A percentile compares a stretch with the other conserved stretches of the same genome.
phyloP scores from a whole-genome alignment of 2,888 invertebrate genomes.

The Tetragonula carbonaria region DNA sequence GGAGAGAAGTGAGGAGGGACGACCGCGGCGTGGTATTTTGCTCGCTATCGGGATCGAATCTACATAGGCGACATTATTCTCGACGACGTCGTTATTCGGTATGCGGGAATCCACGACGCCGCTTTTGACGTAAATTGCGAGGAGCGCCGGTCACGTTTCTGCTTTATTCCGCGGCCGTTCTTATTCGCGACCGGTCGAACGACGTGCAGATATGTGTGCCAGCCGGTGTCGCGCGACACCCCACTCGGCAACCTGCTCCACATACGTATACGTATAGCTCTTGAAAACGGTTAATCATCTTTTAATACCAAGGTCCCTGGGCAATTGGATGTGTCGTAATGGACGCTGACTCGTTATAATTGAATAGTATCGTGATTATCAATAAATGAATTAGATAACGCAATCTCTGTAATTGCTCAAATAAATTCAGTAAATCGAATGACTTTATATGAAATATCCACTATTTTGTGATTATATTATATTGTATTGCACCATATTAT shows the following conservation, averaged over 20 bases:
- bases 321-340: too few relatives aligned
- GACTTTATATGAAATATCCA: too few relatives aligned
- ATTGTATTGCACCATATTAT: too few relatives aligned
- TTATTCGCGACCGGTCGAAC: slow-evolving; percentile 53
- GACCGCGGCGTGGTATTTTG: slow-evolving; percentile 65
- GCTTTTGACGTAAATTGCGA: slow-evolving; percentile 82
- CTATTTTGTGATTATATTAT: too few relatives aligned
- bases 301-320: too few relatives aligned
- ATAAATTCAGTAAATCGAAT: too few relatives aligned
- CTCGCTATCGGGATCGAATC: slow-evolving; percentile 69
- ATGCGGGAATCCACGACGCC: slow-evolving; percentile 75
- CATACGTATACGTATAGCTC: not conserved
- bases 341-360: too few relatives aligned
- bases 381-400: too few relatives aligned
- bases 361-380: too few relatives aligned
- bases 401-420: too few relatives aligned
- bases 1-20: slow-evolving; percentile 28
- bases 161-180: slow-evolving; percentile 75
- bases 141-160: slow-evolving; percentile 78
- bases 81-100: slow-evolving; percentile 74
- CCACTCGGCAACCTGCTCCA: not conserved
- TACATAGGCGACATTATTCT: slow-evolving; percentile 73
- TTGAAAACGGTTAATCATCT: slow-evolving; percentile 32
- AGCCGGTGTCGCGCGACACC: slow-evolving; percentile 46
- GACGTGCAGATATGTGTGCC: slow-evolving; percentile 67